Conservation (phyloP, 2,113 vertebrate genomes). For the Eclectus roratus region DNA sequence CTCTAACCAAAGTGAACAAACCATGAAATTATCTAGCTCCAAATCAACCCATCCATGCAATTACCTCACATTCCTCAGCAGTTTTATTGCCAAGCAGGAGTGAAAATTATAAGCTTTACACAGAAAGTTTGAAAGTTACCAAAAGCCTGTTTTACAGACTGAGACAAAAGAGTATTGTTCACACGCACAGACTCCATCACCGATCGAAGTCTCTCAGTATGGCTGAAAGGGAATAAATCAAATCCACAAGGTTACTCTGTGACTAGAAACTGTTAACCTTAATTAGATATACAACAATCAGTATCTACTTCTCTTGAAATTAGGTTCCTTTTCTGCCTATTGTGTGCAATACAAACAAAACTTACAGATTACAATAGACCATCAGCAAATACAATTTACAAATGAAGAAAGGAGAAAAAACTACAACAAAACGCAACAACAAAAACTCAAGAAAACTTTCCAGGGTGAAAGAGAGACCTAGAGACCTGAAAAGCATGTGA, state of each 20-base stretch:
- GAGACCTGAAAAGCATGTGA: background rate
- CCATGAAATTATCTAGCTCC: conserved; percentile 60
- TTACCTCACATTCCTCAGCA: background rate
- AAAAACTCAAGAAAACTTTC: background rate
- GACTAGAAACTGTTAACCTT: background rate
- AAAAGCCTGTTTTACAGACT: background rate
- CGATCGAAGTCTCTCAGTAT: background rate
- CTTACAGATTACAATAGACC: background rate
- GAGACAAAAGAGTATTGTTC: background rate
- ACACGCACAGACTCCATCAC: background rate
- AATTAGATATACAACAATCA: background rate
- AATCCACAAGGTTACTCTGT: background rate
- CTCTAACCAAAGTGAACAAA: conserved; percentile 46
- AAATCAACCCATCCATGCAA: conserved; percentile 57
- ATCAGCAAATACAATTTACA: background rate
- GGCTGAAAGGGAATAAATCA: background rate
- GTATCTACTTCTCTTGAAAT: background rate
- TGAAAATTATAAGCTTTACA: conserved; percentile 44
- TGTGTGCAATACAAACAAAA: background rate
- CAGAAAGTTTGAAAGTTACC: background rate
- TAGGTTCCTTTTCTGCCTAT: background rate
- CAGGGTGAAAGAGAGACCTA: background rate
- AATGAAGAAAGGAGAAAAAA: background rate
- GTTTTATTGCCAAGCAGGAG: conserved; percentile 33
- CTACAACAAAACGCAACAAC: background rate